Conservation (phyloP, 2,113 vertebrate genomes). For the Crotophaga sulcirostris region DNA sequence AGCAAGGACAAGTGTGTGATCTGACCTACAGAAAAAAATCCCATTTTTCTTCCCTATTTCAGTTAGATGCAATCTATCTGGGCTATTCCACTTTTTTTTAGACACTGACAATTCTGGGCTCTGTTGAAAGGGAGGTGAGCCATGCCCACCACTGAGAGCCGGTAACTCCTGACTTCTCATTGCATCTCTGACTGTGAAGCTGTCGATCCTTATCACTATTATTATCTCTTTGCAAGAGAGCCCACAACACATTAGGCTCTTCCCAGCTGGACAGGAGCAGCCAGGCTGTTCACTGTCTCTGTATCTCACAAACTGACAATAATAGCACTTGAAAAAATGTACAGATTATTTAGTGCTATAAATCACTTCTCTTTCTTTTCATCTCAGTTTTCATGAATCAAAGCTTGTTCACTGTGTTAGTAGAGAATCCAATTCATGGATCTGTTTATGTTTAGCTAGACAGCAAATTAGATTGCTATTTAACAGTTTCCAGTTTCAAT, state of each 20-base stretch:
- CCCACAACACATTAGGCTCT: background rate
- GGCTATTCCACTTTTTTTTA: background rate
- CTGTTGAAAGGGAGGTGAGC: background rate
- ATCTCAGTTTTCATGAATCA: background rate
- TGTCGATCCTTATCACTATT: background rate
- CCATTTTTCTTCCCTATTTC: background rate
- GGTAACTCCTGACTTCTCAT: background rate
- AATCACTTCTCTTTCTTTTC: background rate
- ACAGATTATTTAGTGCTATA: background rate
- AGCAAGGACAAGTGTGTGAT: background rate
- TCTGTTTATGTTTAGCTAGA: background rate
- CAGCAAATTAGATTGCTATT: background rate
- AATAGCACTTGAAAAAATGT: background rate
- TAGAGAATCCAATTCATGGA: background rate
- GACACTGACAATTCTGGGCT: background rate
- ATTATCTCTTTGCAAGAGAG: background rate
- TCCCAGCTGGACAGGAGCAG: background rate
- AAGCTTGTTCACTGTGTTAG: fast-evolving
- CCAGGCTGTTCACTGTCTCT: background rate
- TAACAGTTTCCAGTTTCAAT: background rate
- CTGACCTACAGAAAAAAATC: background rate
- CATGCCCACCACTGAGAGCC: background rate
- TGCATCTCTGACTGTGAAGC: background rate
- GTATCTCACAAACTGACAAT: background rate
- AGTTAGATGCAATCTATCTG: background rate